phyloP scores from a whole-genome alignment of 2,113 vertebrate genomes.

The Ceratotherium simum region DNA sequence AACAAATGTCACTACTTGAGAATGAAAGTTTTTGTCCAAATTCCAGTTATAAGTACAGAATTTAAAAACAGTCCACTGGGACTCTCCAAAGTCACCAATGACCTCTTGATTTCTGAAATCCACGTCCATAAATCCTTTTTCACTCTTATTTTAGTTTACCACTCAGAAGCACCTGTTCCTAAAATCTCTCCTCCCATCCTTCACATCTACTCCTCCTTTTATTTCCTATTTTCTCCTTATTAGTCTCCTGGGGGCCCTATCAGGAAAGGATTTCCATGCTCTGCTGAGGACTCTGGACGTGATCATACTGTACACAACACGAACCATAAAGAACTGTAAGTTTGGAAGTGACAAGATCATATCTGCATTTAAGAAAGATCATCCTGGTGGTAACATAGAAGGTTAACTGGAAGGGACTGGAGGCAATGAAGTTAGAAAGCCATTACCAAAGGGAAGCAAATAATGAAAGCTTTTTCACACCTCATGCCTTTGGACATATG shows the following conservation, averaged over 20 bases:
- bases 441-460: neutral
- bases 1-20: neutral
- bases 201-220: neutral
- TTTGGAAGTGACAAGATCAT: neutral
- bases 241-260: neutral
- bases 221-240: neutral
- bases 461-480: neutral
- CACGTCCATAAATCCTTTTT: neutral
- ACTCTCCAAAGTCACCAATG: neutral
- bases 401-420: neutral
- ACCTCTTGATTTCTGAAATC: conserved; percentile 29
- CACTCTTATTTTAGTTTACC: neutral
- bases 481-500: neutral
- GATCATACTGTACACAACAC: neutral
- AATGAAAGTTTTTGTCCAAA: conserved; percentile 20
- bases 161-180: neutral
- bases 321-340: neutral
- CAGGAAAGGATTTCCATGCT: neutral
- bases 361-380: neutral
- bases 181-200: neutral
- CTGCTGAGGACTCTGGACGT: neutral
- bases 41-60: conserved; percentile 3
- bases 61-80: neutral
- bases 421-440: neutral
- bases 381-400: neutral